phyloP scores from a whole-genome alignment of 2,888 invertebrate species.

The Carcina quercana region DNA sequence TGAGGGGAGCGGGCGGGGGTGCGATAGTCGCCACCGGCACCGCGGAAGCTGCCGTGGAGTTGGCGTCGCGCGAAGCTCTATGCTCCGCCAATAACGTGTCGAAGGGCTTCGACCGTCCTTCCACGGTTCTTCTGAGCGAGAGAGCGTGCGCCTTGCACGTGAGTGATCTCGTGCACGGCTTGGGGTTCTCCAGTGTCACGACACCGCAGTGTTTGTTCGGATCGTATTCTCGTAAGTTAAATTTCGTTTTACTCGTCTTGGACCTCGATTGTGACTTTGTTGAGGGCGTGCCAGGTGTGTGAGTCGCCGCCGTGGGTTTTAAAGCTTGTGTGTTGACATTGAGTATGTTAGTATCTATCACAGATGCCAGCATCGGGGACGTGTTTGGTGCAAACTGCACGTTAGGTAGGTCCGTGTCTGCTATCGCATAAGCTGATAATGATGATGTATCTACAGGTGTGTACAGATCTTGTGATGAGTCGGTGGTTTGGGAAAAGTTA shows the following conservation, averaged over 20 bases:
- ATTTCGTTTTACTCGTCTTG: constrained; percentile 57
- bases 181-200: constrained; percentile 77
- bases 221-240: constrained; percentile 81
- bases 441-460: constrained; percentile 37
- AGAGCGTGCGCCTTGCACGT: constrained; percentile 82
- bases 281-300: constrained; percentile 36
- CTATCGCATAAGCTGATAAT: constrained; percentile 39
- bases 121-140: constrained; percentile 79
- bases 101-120: constrained; percentile 82
- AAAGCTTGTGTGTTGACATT: constrained; percentile 29
- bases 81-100: constrained; percentile 84
- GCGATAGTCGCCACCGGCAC: constrained; percentile 22
- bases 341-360: constrained; percentile 33
- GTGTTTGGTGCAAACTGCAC: constrained; percentile 53
- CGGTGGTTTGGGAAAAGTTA: constrained; percentile 52
- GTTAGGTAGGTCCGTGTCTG: constrained; percentile 47
- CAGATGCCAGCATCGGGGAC: constrained; percentile 43
- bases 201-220: constrained; percentile 91
- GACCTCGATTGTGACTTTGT: constrained; percentile 40
- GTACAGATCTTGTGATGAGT: constrained; percentile 48
- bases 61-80: constrained; percentile 76
- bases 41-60: constrained; percentile 29
- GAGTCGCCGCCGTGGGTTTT: constrained; percentile 21
- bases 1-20: constrained; percentile 16
- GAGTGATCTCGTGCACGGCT: constrained; percentile 86